Evolutionary conservation across 2,797 vertebrate species (phyloP).

Genomic region (Takifugu ocellatus): DNA sequence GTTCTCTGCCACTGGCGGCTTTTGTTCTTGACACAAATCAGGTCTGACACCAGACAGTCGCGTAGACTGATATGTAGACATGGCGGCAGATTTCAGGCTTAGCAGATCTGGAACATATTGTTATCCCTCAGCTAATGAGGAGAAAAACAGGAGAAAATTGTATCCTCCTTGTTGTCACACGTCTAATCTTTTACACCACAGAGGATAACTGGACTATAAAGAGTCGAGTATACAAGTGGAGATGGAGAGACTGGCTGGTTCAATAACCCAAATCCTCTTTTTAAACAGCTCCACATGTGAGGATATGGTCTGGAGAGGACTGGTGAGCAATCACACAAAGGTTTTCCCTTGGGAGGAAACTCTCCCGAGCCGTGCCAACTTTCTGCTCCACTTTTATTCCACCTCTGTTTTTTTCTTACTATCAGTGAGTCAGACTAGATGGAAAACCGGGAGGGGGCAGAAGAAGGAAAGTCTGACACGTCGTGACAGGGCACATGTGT

Average conservation of each 20-base stretch:
- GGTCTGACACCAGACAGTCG: not conserved
- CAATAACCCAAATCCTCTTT: constrained; percentile 59
- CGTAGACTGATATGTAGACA: not conserved
- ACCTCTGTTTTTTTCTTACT: constrained; percentile 38
- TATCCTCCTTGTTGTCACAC: constrained; percentile 1
- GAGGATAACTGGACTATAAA: constrained; percentile 1
- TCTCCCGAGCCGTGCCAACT: constrained; percentile 22
- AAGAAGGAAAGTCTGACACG: constrained; percentile 71
- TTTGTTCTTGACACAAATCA: not conserved
- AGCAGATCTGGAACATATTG: not conserved
- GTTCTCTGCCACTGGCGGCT: not conserved
- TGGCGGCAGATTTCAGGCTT: not conserved
- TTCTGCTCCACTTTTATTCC: constrained; percentile 20
- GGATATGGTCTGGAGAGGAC: constrained; percentile 44
- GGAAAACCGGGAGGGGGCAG: constrained; percentile 53
- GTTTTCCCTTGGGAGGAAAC: constrained; percentile 58
- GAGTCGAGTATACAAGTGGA: constrained; percentile 13
- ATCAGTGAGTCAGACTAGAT: constrained; percentile 63
- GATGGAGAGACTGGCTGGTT: constrained; percentile 41
- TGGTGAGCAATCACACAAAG: constrained; percentile 34
- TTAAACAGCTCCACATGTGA: constrained; percentile 68
- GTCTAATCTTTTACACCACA: not conserved
- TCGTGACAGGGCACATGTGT: constrained; percentile 65
- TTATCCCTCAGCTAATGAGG: not conserved
- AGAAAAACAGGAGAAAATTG: not conserved